phyloP scores from a whole-genome alignment of 2,113 vertebrate species.

The Actenoides hombroni region DNA sequence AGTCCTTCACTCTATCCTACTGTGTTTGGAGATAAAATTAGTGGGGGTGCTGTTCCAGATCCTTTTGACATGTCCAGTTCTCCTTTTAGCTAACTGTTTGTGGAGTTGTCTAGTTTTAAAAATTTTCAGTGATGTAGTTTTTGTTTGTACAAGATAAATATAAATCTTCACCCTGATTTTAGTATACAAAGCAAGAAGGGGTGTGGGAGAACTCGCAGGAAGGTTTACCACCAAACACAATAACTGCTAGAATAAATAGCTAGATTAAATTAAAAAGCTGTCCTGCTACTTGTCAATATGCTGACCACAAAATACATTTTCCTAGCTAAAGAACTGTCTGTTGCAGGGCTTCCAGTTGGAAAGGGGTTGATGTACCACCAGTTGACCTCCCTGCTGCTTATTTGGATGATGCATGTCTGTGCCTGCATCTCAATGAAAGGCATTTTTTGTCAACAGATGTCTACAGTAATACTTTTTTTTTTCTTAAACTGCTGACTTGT shows the following conservation, averaged over 20 bases:
- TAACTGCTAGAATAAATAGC: neutral
- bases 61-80: neutral
- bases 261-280: neutral
- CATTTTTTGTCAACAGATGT: slow-evolving; percentile 31
- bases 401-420: slow-evolving; percentile 4
- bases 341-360: neutral
- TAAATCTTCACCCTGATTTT: neutral
- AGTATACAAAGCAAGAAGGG: neutral
- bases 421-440: neutral
- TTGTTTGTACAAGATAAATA: neutral
- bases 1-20: neutral
- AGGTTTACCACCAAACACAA: neutral
- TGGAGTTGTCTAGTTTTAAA: neutral
- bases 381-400: neutral
- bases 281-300: neutral
- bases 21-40: neutral
- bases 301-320: neutral
- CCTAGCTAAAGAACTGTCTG: neutral
- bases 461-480: neutral
- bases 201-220: neutral
- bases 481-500: neutral
- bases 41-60: neutral
- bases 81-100: neutral
- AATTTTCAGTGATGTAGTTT: neutral
- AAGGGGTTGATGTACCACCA: neutral